Conservation (phyloP, 2,797 vertebrate genomes). For the Ispidina picta region DNA sequence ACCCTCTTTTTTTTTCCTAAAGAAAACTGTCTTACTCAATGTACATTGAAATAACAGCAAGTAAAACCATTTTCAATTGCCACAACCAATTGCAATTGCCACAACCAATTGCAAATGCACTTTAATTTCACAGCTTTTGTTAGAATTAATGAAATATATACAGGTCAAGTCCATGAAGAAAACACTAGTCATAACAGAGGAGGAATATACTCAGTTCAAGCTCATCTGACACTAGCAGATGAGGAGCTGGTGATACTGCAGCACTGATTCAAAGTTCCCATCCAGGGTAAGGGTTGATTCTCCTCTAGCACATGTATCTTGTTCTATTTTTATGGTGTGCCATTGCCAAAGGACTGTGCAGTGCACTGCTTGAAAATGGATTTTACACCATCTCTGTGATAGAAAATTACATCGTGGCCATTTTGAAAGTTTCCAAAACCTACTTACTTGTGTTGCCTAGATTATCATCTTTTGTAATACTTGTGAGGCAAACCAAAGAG, state of each 20-base stretch:
- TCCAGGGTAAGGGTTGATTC: not conserved
- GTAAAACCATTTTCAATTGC: slow-evolving; percentile 4
- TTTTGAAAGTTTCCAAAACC: not conserved
- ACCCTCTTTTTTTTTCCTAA: not conserved
- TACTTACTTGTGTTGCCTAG: not conserved
- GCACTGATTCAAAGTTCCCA: not conserved
- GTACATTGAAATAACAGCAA: not conserved
- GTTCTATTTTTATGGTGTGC: not conserved
- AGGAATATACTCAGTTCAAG: not conserved
- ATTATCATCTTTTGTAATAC: not conserved
- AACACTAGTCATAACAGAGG: not conserved
- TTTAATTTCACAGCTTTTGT: not conserved
- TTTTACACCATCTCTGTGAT: not conserved
- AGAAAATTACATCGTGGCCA: not conserved
- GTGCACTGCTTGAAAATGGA: not conserved
- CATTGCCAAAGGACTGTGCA: not conserved
- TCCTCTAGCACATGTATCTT: not conserved
- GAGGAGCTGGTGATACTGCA: not conserved
- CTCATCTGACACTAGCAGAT: not conserved
- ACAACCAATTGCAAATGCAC: not conserved
- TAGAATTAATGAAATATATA: not conserved
- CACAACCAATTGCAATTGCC: not conserved
- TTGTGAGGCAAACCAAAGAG: not conserved
- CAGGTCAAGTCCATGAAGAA: not conserved
- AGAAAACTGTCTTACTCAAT: not conserved